Percentiles rank a stretch among this genome's conserved stretches.
Conservation (phyloP, 2,113 vertebrate genomes). For the Ptilorrhoa leucosticta region DNA sequence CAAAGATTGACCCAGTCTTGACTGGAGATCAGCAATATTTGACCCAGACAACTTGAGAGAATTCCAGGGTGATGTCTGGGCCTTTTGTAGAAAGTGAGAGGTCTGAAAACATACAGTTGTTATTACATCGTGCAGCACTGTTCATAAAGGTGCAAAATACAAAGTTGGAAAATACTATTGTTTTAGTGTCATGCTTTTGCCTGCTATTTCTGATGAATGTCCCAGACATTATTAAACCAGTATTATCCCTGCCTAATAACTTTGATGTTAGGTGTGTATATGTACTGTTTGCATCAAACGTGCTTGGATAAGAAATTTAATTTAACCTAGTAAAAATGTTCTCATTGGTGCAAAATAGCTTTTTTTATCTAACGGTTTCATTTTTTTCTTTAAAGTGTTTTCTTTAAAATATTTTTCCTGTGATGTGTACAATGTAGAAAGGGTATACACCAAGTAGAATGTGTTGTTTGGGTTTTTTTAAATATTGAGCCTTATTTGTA, state of each 20-base stretch:
- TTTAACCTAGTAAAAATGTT: not conserved
- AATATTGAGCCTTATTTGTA: not conserved
- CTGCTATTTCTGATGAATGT: not conserved
- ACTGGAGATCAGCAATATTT: not conserved
- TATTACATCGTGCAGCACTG: not conserved
- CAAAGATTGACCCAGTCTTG: not conserved
- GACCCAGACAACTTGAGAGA: not conserved
- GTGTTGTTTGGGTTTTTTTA: not conserved
- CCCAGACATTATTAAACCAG: not conserved
- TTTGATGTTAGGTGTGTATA: not conserved
- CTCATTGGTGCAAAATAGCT: not conserved
- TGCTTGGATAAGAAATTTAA: not conserved
- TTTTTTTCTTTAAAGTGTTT: not conserved
- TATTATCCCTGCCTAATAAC: not conserved
- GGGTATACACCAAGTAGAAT: not conserved
- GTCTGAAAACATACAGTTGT: not conserved
- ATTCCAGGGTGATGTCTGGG: not conserved
- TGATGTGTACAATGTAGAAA: not conserved
- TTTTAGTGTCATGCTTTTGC: not conserved
- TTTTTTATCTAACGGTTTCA: not conserved
- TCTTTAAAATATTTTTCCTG: not conserved
- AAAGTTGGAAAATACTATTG: not conserved
- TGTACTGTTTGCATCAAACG: not conserved
- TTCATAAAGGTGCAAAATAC: not conserved
- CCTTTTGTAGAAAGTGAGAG: not conserved